Evolutionary conservation across 2,888 invertebrate genomes (phyloP), one percentile per base, ranked within the genome.

Genomic region (Ceratothoa steindachneri): DNA sequence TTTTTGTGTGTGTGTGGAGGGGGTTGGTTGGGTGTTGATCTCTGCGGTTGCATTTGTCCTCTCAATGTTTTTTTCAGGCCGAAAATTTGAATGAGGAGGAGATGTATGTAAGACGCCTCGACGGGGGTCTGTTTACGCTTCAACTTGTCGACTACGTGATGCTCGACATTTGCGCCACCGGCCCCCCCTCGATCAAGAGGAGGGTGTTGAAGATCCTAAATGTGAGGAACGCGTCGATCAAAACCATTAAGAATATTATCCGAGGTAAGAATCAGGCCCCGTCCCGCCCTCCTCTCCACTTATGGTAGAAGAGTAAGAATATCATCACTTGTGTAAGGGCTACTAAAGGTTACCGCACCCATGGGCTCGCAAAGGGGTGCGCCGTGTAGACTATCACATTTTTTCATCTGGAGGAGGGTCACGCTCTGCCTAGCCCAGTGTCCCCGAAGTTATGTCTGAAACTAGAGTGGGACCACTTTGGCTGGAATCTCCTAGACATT

Each of bases 81-180:
- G 92, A 92, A 80, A 90, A 90, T 12, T 88, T 91, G 74, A 90
- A 90, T 80, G 92, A 93, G 81, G 95, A 97, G 80, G 91, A 90
- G 74, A 90, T 91, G 82, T 97, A 97, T 84, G 86, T 97, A 77
- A 91, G 91, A 82, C 87, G 96, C 78, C 85, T 99, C 66, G 95
- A 97, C 76, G 93, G 92, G 7, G 99, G 99, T 0, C 87, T 99
- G n/a, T 99, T 97, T 84, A 95, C 95, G 0, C 87, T 99, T 71
- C 98, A 99, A 85, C 88, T 97, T 69, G 90, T 98, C 29, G 97
- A 97, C 84, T 94, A 95, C 83, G 85, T 88, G 72, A 86, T 89
- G 82, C 82, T 88, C 65, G 87, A 88, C 77, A 84, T 87, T 12
- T 87, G 86, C 80, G 84, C 85, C 1, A 82, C 84, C 88, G 80